Evolutionary conservation across 2,888 invertebrate genomes (phyloP), one percentile per base, ranked within the genome.

Genomic region (Drepana falcataria): DNA sequence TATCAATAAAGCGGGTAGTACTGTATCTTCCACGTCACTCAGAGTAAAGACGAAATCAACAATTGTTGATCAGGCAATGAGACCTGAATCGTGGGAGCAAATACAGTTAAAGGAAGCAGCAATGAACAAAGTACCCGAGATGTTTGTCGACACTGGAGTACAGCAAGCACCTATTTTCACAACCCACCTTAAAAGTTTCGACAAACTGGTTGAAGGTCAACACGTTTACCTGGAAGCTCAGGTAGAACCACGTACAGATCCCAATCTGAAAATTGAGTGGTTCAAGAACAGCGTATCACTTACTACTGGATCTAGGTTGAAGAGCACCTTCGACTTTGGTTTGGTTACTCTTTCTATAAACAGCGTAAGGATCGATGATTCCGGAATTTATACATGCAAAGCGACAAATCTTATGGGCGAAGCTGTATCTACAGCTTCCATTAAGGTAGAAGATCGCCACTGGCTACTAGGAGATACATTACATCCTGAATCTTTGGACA

Each of bases 301-400:
- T 33, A 96, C 96, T 57, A 96, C 96, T 58, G 97, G 97, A 65
- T 95, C 98, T 44, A 94, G 99, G 66, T 93, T 98, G 60, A 95
- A 97, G 76, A 98, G 98, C 68, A 96, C 97, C 35, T 97, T 99
- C 76, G 99, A 99, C 81, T 99, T 99, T 85, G 99, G 99, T 51
- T 93, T 98, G 59, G 99, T 99, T 0, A 97, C 98, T 0, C 86
- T 98, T 37, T 97, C 98, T 21, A 95, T 98, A 59, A 96, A 97
- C 75, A 95, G 97, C 2, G 77, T 98, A 48, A 93, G 98, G 68
- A 93, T 94, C 52, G 97, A 98, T 71, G 99, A 99, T 86, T 97
- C 97, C 2, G 99, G 98, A 4, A 95, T 98, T 68, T 99, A 99
- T 79, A 97, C 97, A 1, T 98, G 98, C 89, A 96, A 96, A 84